Conservation (phyloP, 2,797 vertebrate genomes). For the Arvicola amphibius region DNA sequence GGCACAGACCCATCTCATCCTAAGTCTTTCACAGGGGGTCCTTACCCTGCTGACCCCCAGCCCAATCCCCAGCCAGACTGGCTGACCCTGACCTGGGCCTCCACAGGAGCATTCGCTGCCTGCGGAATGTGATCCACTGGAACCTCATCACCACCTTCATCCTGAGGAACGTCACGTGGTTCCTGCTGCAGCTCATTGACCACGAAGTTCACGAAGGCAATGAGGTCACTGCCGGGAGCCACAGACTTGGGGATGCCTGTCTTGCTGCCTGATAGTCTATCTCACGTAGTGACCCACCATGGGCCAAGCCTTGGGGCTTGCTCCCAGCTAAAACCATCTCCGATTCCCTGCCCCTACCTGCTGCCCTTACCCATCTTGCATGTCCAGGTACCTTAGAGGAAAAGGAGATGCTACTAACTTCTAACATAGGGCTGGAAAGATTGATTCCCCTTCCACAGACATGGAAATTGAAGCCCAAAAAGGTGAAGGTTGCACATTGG, state of each 20-base stretch:
- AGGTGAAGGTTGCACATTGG: not conserved
- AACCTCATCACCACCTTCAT: constrained; percentile 98
- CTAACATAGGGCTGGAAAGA: not conserved
- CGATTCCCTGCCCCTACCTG: not conserved
- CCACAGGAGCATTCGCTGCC: constrained; percentile 96
- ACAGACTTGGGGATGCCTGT: not conserved
- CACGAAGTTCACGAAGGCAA: constrained; percentile 97
- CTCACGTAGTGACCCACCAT: no score
- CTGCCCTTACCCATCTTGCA: not conserved
- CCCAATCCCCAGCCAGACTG: not conserved
- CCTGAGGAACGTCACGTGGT: constrained; percentile 97
- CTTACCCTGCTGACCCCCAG: not conserved
- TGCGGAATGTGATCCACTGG: constrained; percentile 99
- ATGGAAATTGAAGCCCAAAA: not conserved
- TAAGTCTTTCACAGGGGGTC: not conserved
- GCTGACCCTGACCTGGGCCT: not conserved
- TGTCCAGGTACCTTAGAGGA: not conserved
- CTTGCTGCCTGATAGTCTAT: not conserved
- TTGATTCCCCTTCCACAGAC: not conserved
- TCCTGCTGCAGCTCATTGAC: constrained; percentile 97
- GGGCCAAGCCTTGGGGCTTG: not conserved
- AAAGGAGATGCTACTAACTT: not conserved
- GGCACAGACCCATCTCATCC: not conserved
- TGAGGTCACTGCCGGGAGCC: constrained; percentile 88
- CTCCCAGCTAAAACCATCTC: not conserved